Conservation (phyloP, 2,113 vertebrate genomes). For the Chrysemys picta region DNA sequence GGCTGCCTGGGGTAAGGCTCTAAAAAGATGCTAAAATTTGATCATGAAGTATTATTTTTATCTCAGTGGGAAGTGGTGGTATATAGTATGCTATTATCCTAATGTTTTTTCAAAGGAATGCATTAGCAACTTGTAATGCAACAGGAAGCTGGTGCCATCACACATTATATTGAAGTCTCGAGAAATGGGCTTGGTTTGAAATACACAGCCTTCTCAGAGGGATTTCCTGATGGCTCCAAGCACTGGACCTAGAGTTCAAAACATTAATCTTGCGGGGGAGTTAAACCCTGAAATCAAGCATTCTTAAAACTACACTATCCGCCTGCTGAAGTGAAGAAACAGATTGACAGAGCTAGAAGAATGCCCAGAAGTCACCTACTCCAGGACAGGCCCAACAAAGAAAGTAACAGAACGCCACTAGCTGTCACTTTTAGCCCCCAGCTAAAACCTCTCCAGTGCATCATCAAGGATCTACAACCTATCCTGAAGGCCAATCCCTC, state of each 20-base stretch:
- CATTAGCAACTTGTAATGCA: neutral
- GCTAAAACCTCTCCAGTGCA: too few relatives aligned
- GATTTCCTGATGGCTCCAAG: neutral
- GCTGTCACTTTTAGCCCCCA: too few relatives aligned
- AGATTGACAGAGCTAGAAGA: too few relatives aligned
- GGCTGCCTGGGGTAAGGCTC: neutral
- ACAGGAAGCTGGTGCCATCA: neutral
- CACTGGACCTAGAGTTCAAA: neutral
- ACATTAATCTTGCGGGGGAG: neutral
- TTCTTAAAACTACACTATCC: too few relatives aligned
- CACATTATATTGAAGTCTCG: neutral
- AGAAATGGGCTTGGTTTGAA: slow-evolving; percentile 6
- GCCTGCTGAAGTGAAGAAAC: too few relatives aligned
- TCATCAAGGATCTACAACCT: too few relatives aligned
- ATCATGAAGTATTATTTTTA: slow-evolving; percentile 20
- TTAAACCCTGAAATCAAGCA: neutral
- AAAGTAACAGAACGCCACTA: too few relatives aligned
- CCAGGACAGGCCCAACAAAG: too few relatives aligned
- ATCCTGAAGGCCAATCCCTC: too few relatives aligned
- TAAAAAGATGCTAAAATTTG: slow-evolving; percentile 13
- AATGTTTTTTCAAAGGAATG: slow-evolving; percentile 7
- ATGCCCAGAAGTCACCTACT: too few relatives aligned
- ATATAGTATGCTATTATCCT: neutral
- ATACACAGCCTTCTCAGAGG: slow-evolving; percentile 15
- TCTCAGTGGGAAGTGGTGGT: neutral